A percentile compares a stretch with the other conserved stretches of the same genome.
Evolutionary conservation across 2,113 vertebrate species (phyloP).

Genomic region (Spea multiplicata): DNA sequence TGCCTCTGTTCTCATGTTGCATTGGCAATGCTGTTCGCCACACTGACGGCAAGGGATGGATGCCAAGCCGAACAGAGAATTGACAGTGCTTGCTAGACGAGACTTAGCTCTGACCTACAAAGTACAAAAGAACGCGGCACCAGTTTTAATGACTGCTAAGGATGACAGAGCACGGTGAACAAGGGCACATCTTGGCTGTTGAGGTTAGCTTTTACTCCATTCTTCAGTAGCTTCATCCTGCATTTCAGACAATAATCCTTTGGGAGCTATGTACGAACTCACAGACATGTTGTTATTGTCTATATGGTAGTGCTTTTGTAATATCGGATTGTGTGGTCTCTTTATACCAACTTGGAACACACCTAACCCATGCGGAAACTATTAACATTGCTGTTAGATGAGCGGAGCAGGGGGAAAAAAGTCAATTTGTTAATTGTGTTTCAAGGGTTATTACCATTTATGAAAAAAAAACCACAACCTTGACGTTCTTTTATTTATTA

Average conservation of each 20-base stretch:
- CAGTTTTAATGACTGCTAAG: slow-evolving; percentile 1
- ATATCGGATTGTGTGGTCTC: not conserved
- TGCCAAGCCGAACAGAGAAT: not conserved
- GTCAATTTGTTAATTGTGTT: no score
- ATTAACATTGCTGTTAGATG: no score
- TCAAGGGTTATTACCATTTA: no score
- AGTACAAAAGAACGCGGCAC: not conserved
- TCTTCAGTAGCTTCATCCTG: not conserved
- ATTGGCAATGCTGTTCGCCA: not conserved
- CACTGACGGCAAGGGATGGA: not conserved
- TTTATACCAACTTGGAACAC: not conserved
- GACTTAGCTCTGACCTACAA: not conserved
- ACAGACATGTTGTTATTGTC: not conserved
- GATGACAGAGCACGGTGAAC: not conserved
- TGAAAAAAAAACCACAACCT: no score
- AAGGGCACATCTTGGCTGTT: not conserved
- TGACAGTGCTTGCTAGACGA: not conserved
- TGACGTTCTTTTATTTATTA: no score
- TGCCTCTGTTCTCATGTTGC: not conserved
- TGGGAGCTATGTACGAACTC: not conserved
- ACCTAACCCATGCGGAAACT: not conserved
- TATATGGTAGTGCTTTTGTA: not conserved
- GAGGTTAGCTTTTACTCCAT: not conserved
- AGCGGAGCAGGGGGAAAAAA: no score
- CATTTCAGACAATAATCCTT: not conserved